Evolutionary conservation across 2,113 vertebrate species (phyloP), one percentile per base, ranked within the genome.

Genomic region (Nannospalax galili): DNA sequence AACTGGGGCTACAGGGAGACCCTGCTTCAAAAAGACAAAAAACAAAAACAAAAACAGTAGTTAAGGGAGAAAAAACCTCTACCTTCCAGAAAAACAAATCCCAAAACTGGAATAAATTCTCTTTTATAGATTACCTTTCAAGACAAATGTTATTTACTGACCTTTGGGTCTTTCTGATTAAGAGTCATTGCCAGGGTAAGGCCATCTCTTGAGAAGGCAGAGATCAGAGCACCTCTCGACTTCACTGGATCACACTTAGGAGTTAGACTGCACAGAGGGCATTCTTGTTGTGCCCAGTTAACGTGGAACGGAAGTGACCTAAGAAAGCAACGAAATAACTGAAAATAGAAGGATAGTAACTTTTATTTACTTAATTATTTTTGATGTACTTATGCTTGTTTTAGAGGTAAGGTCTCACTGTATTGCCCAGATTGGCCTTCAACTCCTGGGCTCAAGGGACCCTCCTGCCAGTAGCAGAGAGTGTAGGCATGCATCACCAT

Each of bases 141-240:
- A 92, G 19, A 52, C 24, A 94, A 40, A 67, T 35, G 79, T 26
- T 1, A 42, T 92, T 93, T 78, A 94, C 93, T 80, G 7, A 99
- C 99, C 98, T 98, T 98, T 79, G 99, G 99, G 95, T 99, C 98
- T 88, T 90, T 99, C 97, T 99, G 99, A 97, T 99, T 99, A 88
- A 99, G 90, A 90, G 98, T 97, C 4, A 99, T 87, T 73, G 99
- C 99, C 95, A 99, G 97, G 0, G 99, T 92, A 81, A 98, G 98
- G 11, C 99, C 99, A 92, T 99, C 99, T 81, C 98, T 98, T 78
- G 99, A 99, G 97, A 99, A 99, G 0, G 98, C 98, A 74, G 99
- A 95, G 1, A 99, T 94, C 35, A 99, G 97, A 73, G 99, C 98
- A 96, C 99, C 99, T 98, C 99, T 99, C 92, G 99, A 99, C 95